phyloP scores from a whole-genome alignment of 2,888 invertebrate species.

The Myathropa florea region DNA sequence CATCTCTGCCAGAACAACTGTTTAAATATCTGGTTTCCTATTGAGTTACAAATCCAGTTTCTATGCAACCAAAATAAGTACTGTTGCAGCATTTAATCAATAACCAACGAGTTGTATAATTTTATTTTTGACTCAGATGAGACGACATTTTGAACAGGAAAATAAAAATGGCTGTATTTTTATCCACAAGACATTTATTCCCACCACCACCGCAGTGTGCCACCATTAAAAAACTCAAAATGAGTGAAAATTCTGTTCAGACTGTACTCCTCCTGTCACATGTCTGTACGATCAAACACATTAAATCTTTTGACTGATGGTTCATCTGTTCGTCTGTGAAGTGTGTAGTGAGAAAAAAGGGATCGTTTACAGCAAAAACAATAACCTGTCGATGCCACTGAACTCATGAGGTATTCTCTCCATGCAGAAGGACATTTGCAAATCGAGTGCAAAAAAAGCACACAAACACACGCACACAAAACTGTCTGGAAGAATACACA shows the following conservation, averaged over 20 bases:
- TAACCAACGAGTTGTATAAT: not conserved
- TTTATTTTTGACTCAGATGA: too few relatives aligned
- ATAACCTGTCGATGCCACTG: constrained; percentile 18
- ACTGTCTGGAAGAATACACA: constrained; percentile 22
- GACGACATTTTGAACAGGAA: too few relatives aligned
- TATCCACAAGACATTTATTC: too few relatives aligned
- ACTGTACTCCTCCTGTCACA: constrained; percentile 53
- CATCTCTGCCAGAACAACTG: constrained; percentile 33
- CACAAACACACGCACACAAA: not conserved
- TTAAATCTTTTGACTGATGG: not conserved
- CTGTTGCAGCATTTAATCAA: constrained; percentile 8
- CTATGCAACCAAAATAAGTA: constrained; percentile 19
- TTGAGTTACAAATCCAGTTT: not conserved
- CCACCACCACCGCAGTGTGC: too few relatives aligned
- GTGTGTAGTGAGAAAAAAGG: not conserved
- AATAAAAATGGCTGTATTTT: too few relatives aligned
- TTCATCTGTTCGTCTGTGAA: not conserved
- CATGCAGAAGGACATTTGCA: constrained; percentile 42
- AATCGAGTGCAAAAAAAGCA: not conserved
- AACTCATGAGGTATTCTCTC: constrained; percentile 15
- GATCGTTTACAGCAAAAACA: not conserved
- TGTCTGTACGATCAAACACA: not conserved
- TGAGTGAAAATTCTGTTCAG: constrained; percentile 40
- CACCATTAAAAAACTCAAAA: too few relatives aligned
- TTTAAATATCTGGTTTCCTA: constrained; percentile 49